A percentile compares a stretch with the other conserved stretches of the same genome.
Evolutionary conservation across 2,888 invertebrate genomes (phyloP).

Genomic region (Athalia circularis): DNA sequence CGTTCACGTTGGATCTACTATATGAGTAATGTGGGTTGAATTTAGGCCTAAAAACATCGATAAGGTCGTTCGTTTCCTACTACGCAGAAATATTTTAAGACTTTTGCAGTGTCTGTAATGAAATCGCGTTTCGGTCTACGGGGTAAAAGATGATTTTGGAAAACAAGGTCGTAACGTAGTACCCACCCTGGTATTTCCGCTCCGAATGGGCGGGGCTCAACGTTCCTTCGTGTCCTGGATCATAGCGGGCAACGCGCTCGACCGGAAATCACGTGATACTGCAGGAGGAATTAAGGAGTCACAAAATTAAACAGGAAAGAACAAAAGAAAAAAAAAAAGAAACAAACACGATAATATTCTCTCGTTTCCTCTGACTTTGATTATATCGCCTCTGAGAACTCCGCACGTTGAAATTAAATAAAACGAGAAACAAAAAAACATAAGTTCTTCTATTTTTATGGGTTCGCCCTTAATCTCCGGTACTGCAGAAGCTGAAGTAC

Average conservation of each 20-base stretch:
- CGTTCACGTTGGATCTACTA: conserved; percentile 6
- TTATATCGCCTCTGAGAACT: too few relatives aligned
- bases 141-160: conserved; percentile 14
- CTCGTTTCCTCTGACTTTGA: too few relatives aligned
- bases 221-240: not conserved
- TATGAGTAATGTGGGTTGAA: not conserved
- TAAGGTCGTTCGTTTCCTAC: not conserved
- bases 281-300: not conserved
- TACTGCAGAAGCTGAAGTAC: too few relatives aligned
- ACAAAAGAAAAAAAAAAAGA: not conserved
- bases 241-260: not conserved
- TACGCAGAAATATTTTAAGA: not conserved
- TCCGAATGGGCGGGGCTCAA: not conserved
- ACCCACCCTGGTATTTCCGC: conserved; percentile 22
- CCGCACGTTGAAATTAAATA: too few relatives aligned
- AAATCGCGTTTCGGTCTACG: conserved; percentile 37
- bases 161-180: conserved; percentile 42
- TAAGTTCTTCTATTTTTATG: too few relatives aligned
- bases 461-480: too few relatives aligned
- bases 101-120: conserved; percentile 19
- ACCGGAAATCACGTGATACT: not conserved
- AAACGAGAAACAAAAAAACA: too few relatives aligned
- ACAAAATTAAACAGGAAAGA: conserved; percentile 3
- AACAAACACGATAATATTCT: too few relatives aligned
- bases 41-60: conserved; percentile 12